A percentile compares a stretch with the other conserved stretches of the same genome.
phyloP scores from a whole-genome alignment of 1,140 invertebrate genomes.

The Metaphire vulgaris region DNA sequence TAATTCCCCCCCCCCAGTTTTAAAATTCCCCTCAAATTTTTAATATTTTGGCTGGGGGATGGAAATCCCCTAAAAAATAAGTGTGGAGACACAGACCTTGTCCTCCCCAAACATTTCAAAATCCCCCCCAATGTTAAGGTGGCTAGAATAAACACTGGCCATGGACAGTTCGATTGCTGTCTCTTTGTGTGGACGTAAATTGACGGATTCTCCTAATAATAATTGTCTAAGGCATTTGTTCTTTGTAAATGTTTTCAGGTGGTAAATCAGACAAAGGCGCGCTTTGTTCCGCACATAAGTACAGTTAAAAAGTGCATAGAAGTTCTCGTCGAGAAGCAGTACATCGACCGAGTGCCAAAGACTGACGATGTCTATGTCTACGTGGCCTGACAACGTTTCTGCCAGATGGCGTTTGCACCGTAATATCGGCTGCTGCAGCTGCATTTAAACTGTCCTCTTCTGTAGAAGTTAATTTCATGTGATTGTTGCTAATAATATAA shows the following conservation, averaged over 20 bases:
- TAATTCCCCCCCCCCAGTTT: no score
- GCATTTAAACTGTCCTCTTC: no score
- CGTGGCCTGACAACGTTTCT: not conserved
- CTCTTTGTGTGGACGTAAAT: not conserved
- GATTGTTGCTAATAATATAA: no score
- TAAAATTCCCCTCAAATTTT: no score
- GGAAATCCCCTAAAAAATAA: not conserved
- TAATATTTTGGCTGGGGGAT: no score
- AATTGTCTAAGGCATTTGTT: not conserved
- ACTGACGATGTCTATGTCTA: not conserved
- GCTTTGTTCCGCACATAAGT: not conserved
- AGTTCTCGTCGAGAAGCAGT: not conserved
- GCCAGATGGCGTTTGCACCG: no score
- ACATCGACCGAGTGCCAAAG: not conserved
- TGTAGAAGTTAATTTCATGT: no score
- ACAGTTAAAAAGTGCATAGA: not conserved
- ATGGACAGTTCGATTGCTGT: not conserved
- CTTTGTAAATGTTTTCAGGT: not conserved
- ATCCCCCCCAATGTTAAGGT: no score
- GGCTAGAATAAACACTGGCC: no score
- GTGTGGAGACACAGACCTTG: not conserved
- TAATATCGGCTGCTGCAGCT: no score
- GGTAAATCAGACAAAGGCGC: not conserved
- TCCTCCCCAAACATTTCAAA: not conserved
- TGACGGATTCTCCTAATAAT: not conserved